These are phyloP conservation scores for Melanotaenia duboulayi DNA, from an alignment of 2,113 vertebrate genomes.

Conservation along the genomic window DNA sequence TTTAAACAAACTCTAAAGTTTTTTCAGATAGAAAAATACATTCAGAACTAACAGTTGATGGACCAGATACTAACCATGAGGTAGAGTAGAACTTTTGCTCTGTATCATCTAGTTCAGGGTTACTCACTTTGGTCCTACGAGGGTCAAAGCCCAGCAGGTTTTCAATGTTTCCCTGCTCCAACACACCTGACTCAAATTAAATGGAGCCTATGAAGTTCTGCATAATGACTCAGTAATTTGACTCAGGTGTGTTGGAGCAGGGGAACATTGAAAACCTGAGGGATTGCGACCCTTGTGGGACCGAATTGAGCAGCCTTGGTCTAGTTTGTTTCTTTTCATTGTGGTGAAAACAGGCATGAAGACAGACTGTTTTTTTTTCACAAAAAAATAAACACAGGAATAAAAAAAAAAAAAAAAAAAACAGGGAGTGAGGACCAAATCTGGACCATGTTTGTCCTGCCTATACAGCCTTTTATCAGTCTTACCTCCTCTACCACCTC, in stretches of 20 bases:
- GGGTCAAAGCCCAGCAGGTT: too few species aligned
- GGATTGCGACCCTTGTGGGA: too few species aligned
- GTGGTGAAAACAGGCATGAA: slow-evolving; percentile 56
- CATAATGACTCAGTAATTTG: too few species aligned
- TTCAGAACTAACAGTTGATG: slow-evolving; percentile 22
- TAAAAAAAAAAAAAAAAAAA: neutral
- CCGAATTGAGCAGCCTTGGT: neutral
- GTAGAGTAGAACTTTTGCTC: slow-evolving; percentile 13
- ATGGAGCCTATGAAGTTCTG: too few species aligned
- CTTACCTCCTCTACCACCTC: slow-evolving; percentile 89
- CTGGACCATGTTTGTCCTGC: slow-evolving; percentile 43
- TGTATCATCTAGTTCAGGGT: neutral
- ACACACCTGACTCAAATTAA: too few species aligned
- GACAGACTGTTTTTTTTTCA: slow-evolving; percentile 64
- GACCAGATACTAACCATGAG: slow-evolving; percentile 58
- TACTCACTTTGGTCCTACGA: too few species aligned
- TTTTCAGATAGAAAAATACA: neutral
- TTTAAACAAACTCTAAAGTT: neutral
- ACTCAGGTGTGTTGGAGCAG: too few species aligned
- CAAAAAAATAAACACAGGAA: slow-evolving; percentile 31
- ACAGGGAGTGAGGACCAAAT: slow-evolving; percentile 29
- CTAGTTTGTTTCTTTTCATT: slow-evolving; percentile 32
- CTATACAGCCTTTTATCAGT: slow-evolving; percentile 62
- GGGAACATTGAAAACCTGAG: too few species aligned
- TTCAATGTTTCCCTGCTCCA: too few species aligned